phyloP scores from a whole-genome alignment of 2,797 vertebrate species.

The Phaenicophaeus curvirostris region DNA sequence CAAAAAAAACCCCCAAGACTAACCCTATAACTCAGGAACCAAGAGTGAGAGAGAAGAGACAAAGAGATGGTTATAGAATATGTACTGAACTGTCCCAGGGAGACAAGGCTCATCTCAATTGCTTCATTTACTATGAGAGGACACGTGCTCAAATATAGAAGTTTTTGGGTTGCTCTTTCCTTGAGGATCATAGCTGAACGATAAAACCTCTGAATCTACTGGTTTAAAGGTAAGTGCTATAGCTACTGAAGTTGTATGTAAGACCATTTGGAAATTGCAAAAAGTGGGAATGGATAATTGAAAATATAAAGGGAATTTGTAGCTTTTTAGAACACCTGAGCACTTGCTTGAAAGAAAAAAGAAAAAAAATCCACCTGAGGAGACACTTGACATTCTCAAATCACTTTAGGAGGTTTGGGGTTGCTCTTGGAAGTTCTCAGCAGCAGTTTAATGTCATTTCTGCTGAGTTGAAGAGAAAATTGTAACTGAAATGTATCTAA shows the following conservation, averaged over 20 bases:
- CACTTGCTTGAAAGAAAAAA: neutral
- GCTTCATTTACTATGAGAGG: too few species aligned
- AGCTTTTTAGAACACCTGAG: neutral
- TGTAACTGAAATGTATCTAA: neutral
- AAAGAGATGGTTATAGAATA: too few species aligned
- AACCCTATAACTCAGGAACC: too few species aligned
- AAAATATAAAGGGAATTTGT: neutral
- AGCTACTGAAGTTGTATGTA: neutral
- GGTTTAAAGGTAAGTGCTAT: neutral
- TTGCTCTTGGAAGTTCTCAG: neutral
- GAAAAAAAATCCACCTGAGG: accelerated
- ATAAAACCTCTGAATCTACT: neutral
- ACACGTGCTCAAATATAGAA: too few species aligned
- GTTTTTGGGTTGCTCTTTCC: neutral
- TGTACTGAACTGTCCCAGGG: too few species aligned
- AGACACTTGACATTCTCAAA: neutral
- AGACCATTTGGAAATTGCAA: neutral
- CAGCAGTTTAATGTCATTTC: neutral
- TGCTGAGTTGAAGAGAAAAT: neutral
- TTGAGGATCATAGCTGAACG: neutral
- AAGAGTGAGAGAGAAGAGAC: too few species aligned
- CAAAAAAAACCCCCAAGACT: too few species aligned
- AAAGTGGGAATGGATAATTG: neutral
- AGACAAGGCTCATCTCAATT: too few species aligned
- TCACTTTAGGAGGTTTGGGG: neutral